Percentiles rank a stretch among this genome's conserved stretches.
phyloP scores from a whole-genome alignment of 2,797 vertebrate genomes.

The Myotis findleyi region DNA sequence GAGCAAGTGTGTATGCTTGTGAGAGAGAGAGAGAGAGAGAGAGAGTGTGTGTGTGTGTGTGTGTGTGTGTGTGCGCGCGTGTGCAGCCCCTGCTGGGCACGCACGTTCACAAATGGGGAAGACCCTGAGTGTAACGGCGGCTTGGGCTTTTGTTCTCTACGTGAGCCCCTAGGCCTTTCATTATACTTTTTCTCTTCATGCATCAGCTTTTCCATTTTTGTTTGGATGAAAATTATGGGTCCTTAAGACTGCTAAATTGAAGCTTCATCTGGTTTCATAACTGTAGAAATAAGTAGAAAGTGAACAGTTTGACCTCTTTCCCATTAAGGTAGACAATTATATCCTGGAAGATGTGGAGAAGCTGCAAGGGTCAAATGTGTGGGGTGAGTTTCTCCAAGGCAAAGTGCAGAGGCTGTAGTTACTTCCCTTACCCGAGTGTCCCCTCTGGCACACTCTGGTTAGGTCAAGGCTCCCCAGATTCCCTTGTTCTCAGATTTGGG shows the following conservation, averaged over 20 bases:
- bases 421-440: not conserved
- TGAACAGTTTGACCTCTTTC: constrained; percentile 34
- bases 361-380: not conserved
- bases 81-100: not conserved
- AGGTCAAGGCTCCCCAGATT: not conserved
- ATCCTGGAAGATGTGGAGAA: constrained; percentile 10
- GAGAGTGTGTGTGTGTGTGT: too few species aligned
- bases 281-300: constrained; percentile 38
- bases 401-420: not conserved
- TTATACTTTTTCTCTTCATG: constrained; percentile 50
- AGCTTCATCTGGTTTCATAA: constrained; percentile 35
- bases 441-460: not conserved
- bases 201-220: constrained; percentile 67
- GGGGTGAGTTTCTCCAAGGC: not conserved
- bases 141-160: not conserved
- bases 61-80: too few species aligned
- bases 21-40: too few species aligned
- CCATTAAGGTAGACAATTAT: not conserved
- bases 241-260: constrained; percentile 40
- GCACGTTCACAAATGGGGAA: constrained; percentile 4
- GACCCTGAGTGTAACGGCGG: not conserved
- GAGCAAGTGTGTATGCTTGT: not conserved
- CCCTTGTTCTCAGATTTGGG: not conserved
- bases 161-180: not conserved
- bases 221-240: constrained; percentile 50